These are phyloP conservation scores for Rhyzopertha dominica DNA, from an alignment of 1,140 invertebrate genomes.

Conservation along the genomic window DNA sequence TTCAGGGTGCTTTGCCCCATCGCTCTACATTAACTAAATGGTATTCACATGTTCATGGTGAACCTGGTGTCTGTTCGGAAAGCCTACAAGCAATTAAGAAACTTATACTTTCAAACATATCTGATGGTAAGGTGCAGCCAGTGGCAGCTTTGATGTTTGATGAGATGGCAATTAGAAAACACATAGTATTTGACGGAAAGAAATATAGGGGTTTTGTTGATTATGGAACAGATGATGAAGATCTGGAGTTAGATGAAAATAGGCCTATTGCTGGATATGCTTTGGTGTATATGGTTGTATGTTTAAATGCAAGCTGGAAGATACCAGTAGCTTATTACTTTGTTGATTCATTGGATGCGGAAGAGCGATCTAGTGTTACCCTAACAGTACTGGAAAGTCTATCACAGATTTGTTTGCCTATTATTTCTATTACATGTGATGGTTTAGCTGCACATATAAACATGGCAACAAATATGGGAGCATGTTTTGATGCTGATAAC, in stretches of 20 bases:
- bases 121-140: too few species aligned
- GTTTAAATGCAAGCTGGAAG: conserved; percentile 38
- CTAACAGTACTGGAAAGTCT: conserved; percentile 28
- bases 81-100: conserved; percentile 23
- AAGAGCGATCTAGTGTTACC: conserved; percentile 27
- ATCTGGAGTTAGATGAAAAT: too few species aligned
- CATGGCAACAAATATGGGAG: conserved; percentile 28
- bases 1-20: conserved; percentile 31
- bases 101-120: conserved; percentile 16
- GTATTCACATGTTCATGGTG: conserved; percentile 33
- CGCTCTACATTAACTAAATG: conserved; percentile 33
- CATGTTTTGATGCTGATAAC: conserved; percentile 25
- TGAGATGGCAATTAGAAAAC: conserved; percentile 36
- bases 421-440: conserved; percentile 31
- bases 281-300: conserved; percentile 36
- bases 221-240: conserved; percentile 26
- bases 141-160: conserved; percentile 33
- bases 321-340: conserved; percentile 41
- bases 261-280: conserved; percentile 33
- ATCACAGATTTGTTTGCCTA: conserved; percentile 23
- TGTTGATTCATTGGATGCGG: conserved; percentile 21
- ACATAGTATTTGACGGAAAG: conserved; percentile 29
- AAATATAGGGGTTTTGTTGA: conserved; percentile 32
- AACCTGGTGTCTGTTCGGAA: conserved; percentile 35
- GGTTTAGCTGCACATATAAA: conserved; percentile 25